Evolutionary conservation across 2,888 invertebrate species (phyloP), one percentile per base, ranked within the genome.

Genomic region (Microctonus brassicae): DNA sequence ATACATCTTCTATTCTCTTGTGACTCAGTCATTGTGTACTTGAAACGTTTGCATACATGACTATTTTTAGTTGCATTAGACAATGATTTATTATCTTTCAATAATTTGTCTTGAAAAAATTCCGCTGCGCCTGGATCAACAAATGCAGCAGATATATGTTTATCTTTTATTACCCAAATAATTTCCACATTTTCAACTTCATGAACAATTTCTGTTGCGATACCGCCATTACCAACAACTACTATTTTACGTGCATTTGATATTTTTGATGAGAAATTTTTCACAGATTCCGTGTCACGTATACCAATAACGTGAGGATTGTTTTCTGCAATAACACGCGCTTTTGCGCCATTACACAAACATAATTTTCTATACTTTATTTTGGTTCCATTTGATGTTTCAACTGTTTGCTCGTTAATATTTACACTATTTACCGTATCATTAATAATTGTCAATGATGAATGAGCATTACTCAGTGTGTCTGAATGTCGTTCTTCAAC

Each of bases 191-290:
- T 93, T 83, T 91, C 90, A 17, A 98, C 91, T 84, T 97, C 97
- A 87, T 96, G 93, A 68, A 96, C 95, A 78, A 99, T 89, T 90
- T 99, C 99, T 52, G 97, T 98, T 53, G 99, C 99, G 83, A 99
- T 99, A 13, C 99, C 99, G 36, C 99, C 99, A 90, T 99, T 99
- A 9, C 99, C 99, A 63, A 99, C 92, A 57, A 99, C 90, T 0
- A 95, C 88, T 81, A 99, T 91, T 87, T 91, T 92, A 58, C 91
- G 91, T 0, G 97, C 92, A 69, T 88, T 87, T 69, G 89, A 88
- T 10, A 99, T 88, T 83, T 91, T 92, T 33, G 91, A 86, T 80
- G 95, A 92, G 82, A 98, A 94, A 73, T 92, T 91, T 80, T 91
- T 89, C 0, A 98, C 97, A 10, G 98, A 97, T 85, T 98, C 97